Base-by-base conservation (phyloP, 2,888 invertebrate genomes). In the Ceriagrion tenellum region DNA sequence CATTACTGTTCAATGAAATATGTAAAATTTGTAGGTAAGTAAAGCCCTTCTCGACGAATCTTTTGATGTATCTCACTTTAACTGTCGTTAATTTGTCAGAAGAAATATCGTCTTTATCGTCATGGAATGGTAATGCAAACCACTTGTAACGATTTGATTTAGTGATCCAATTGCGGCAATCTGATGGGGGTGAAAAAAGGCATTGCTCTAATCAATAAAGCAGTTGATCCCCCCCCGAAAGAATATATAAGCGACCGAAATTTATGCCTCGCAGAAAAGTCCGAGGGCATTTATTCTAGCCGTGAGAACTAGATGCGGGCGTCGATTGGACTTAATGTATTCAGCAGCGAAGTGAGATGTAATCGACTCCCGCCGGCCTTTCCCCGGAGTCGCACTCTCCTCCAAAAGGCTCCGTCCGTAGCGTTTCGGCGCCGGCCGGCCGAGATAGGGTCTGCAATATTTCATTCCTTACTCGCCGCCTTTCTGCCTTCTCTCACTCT, bases 331-430 rank as follows among this genome's bases (percentile, higher is more conserved):
- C 47, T 89, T 89, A 89, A 91, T 63, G 18, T 91, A 91, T 91
- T 91, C 91, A 91, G 91, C 40, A 35, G 47, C 26, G 81, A 81
- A 81, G 91, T 30, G 91, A 91, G 91, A 91, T 91, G 59, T 69
- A 91, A 91, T 63, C 59, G 59, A 40, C 30, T 35, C 59, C 56
- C 59, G 13, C n/a, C 59, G 23, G 59, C 10, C 59, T 63, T 56
- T 16, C 74, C n/a, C 30, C 30, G 81, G 30, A 81, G 81, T 91
- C 91, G 26, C 63, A 91, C 40, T 59, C 40, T 91, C 91, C 59
- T 35, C 91, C 63, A 30, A 81, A 81, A 26, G 35, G 30, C 26
- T 23, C 63, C 30, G 30, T 35, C 35, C 40, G 35, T 91, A 35
- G 55, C 26, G 40, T 47, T 69, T 40, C 91, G 26, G 55, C 91